These are phyloP conservation scores for Alexandromys fortis DNA, from an alignment of 2,113 vertebrate species.

Conservation along the genomic window DNA sequence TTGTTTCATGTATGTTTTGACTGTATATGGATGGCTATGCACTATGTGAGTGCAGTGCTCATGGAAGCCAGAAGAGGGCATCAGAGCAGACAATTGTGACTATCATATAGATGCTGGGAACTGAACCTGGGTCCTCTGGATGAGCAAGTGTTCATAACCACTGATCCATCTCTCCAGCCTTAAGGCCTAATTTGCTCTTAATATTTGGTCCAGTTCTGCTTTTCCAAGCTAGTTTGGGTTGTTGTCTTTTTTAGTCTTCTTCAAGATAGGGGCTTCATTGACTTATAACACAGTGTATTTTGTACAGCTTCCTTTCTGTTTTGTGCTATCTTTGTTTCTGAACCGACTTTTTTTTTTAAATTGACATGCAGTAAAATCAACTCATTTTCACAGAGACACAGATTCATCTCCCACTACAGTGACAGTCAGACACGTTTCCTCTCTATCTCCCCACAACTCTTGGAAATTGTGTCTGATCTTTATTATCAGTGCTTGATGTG, in stretches of 20 bases:
- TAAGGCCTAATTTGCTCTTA: neutral
- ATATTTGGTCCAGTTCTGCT: neutral
- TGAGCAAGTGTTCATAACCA: neutral
- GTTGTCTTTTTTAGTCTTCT: neutral
- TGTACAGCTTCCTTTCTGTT: neutral
- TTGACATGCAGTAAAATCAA: neutral
- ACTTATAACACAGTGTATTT: neutral
- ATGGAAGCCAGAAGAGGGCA: neutral
- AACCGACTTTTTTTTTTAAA: neutral
- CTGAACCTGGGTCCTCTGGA: neutral
- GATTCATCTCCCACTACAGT: too few relatives aligned
- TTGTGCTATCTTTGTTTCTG: neutral
- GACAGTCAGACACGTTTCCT: neutral
- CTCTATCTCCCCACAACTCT: neutral
- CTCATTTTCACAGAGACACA: neutral
- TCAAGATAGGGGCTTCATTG: neutral
- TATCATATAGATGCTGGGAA: neutral
- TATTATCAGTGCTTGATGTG: neutral
- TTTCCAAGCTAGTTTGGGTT: neutral
- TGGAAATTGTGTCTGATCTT: neutral
- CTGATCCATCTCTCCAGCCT: neutral
- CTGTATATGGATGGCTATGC: neutral
- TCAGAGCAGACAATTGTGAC: neutral
- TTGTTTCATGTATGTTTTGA: neutral
- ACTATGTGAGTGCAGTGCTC: neutral